phyloP scores from a whole-genome alignment of 2,888 invertebrate genomes.

The Rhamphomyia laevipes region DNA sequence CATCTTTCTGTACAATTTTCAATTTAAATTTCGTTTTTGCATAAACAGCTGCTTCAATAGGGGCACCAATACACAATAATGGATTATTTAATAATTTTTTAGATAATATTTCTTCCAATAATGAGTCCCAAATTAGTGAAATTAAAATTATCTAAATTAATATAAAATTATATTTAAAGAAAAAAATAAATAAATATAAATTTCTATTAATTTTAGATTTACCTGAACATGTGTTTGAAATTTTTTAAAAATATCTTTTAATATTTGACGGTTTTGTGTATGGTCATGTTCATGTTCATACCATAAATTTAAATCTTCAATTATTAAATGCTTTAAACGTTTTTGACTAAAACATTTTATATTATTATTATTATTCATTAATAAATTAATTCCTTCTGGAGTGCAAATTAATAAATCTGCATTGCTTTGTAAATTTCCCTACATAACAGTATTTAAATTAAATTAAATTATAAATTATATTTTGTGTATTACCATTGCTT shows the following conservation, averaged over 20 bases:
- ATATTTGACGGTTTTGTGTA: constrained; percentile 34
- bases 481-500: background rate
- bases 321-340: constrained; percentile 50
- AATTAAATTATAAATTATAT: background rate
- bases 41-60: constrained; percentile 63
- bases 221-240: constrained; percentile 12
- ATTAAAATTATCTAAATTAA: constrained; percentile 47
- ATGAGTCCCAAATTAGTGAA: constrained; percentile 51
- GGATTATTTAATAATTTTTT: constrained; percentile 46
- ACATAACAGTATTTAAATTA: background rate
- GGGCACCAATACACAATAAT: constrained; percentile 55
- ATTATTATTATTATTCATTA: background rate
- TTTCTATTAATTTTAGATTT: constrained; percentile 8
- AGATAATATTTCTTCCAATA: constrained; percentile 42
- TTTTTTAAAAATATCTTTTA: background rate
- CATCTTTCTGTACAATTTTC: constrained; percentile 25
- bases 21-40: constrained; percentile 43
- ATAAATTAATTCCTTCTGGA: background rate
- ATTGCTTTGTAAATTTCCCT: background rate
- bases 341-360: constrained; percentile 44
- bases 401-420: background rate
- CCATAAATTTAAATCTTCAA: constrained; percentile 60
- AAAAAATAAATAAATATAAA: no score
- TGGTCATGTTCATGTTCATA: no score
- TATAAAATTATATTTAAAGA: no score